Base-by-base conservation (phyloP, 2,888 invertebrate genomes). In the Melinaea marsaeus region DNA sequence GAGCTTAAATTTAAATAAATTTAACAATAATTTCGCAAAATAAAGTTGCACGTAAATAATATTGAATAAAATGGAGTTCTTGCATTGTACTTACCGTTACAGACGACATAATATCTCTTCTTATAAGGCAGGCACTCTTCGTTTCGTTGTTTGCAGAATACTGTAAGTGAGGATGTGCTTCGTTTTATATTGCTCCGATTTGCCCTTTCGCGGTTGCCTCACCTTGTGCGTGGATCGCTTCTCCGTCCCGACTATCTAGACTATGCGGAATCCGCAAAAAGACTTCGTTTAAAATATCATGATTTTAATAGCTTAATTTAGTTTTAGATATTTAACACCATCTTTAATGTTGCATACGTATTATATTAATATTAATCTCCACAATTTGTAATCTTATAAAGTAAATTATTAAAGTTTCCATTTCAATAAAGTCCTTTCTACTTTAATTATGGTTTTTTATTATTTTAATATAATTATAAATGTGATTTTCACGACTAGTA, bases 151-250 rank as follows among this genome's bases (percentile, higher is more conserved):
- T 79, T 76, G 79, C 83, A 78, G 89, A 89, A 88, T 90, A 89
- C 82, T 77, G 76, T 81, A 74, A 70, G 77, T 75, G 82, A 85
- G 81, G 89, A 89, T 89, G 85, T 84, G 84, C 85, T 77, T 80
- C 86, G 85, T 88, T 89, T 88, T 90, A 90, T 90, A 90, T 87
- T 85, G 83, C 79, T 84, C 85, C 81, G 86, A 72, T 81, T 84
- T 85, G 90, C 90, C 90, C 90, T 90, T 90, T 90, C 88, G 84
- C 86, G 80, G 81, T 88, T 87, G 86, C 88, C 72, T 89, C 88
- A 90, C 90, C 89, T 89, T 89, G 89, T 86, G 88, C 85, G 83
- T 84, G 81, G 75, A 84, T 84, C 83, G 75, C 74, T 76, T 64
- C 79, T 77, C 79, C 78, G 79, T 79, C 80, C 81, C 72, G 68